These are phyloP conservation scores for Macrosiphum euphorbiae DNA, from an alignment of 2,888 invertebrate genomes.

Conservation along the genomic window DNA sequence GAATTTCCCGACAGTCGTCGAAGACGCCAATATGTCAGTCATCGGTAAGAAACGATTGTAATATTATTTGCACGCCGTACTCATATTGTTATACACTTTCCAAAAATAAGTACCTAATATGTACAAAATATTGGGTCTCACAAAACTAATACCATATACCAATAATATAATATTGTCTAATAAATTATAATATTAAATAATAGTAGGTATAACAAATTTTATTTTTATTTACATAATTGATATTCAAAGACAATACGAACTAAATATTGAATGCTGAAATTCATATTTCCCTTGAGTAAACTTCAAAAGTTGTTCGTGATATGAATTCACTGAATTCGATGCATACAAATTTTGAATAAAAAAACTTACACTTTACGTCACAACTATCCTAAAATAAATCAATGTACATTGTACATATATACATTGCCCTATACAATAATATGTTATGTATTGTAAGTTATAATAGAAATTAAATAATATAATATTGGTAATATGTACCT, in stretches of 20 bases:
- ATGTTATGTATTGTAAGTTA: background rate
- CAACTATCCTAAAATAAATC: constrained; percentile 3
- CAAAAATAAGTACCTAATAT: background rate
- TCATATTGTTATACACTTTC: background rate
- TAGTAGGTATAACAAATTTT: background rate
- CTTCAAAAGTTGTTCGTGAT: constrained; percentile 38
- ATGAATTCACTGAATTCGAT: constrained; percentile 39
- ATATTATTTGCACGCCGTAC: background rate
- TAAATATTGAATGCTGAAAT: constrained; percentile 47
- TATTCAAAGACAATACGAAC: constrained; percentile 36
- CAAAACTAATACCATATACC: background rate
- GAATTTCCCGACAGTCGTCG: constrained; percentile 53
- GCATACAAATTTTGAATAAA: constrained; percentile 32
- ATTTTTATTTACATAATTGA: constrained; percentile 27
- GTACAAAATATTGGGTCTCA: background rate
- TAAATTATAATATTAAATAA: background rate
- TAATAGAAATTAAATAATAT: background rate
- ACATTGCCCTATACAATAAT: background rate
- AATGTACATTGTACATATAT: background rate
- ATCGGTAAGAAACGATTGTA: constrained; percentile 33
- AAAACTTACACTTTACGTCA: background rate
- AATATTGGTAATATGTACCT: background rate
- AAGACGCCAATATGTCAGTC: constrained; percentile 54
- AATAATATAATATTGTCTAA: background rate
- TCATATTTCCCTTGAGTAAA: constrained; percentile 40